Evolutionary conservation across 2,888 invertebrate genomes (phyloP).

Genomic region (Cosmia pyralina): DNA sequence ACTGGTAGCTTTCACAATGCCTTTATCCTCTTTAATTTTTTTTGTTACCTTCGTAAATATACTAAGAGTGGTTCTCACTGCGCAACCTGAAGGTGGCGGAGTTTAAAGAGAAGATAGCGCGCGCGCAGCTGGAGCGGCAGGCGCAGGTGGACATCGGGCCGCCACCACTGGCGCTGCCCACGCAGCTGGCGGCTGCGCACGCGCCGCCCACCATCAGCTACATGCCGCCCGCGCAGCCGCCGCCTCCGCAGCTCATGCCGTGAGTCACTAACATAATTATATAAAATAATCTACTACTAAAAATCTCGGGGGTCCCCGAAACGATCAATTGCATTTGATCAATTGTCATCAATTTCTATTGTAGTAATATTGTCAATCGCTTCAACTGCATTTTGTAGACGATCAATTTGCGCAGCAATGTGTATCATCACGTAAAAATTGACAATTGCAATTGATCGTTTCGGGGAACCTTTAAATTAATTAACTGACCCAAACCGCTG

Average conservation of each 20-base stretch:
- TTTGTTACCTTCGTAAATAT: not conserved
- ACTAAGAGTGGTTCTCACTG: constrained; percentile 1
- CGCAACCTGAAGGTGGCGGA: constrained; percentile 79
- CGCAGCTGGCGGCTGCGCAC: constrained; percentile 31
- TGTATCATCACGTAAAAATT: too few species aligned
- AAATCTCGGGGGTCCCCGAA: too few species aligned
- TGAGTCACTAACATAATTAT: not conserved
- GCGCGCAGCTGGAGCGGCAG: constrained; percentile 80
- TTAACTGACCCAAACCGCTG: too few species aligned
- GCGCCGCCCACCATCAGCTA: not conserved
- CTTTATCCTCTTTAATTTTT: not conserved
- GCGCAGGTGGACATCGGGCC: constrained; percentile 66
- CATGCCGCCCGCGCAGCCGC: constrained; percentile 4
- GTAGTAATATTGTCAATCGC: too few species aligned
- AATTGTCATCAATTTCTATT: too few species aligned
- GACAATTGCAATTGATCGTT: too few species aligned
- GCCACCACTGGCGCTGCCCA: constrained; percentile 60
- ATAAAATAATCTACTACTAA: too few species aligned
- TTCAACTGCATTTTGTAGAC: too few species aligned
- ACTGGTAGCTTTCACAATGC: not conserved
- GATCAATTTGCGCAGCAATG: too few species aligned
- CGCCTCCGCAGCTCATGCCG: constrained; percentile 17
- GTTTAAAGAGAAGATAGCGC: constrained; percentile 87
- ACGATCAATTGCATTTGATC: too few species aligned
- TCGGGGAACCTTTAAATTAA: too few species aligned